These are phyloP conservation scores for Geothlypis trichas DNA, from an alignment of 2,113 vertebrate genomes.

Conservation along the genomic window DNA sequence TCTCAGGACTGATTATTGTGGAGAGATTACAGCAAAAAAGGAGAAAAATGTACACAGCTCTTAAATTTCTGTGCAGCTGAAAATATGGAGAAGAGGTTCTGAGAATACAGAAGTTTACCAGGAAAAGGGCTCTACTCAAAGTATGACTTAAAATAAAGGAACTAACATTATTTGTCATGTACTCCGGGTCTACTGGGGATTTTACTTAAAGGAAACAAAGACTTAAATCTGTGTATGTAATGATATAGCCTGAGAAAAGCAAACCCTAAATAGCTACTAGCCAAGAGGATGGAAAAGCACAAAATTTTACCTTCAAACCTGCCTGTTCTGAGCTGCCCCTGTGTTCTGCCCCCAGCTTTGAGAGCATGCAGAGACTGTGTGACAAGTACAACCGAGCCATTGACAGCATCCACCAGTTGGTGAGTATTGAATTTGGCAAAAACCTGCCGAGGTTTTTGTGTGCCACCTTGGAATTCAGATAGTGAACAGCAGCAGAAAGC, in stretches of 20 bases:
- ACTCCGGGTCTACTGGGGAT: neutral
- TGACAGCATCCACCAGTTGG: constrained; percentile 98
- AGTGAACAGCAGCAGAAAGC: neutral
- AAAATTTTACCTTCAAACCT: neutral
- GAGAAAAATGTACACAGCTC: neutral
- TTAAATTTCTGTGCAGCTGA: neutral
- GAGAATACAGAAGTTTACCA: neutral
- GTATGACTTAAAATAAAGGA: neutral
- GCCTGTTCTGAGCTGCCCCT: neutral
- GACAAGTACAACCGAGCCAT: constrained; percentile 99
- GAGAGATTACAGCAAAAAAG: neutral
- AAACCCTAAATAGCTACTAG: neutral
- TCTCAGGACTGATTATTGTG: neutral
- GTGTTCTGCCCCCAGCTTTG: constrained; percentile 80
- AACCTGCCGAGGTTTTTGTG: rapidly evolving
- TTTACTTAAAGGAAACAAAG: neutral
- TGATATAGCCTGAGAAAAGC: neutral
- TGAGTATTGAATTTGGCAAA: constrained; percentile 60
- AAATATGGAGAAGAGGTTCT: neutral
- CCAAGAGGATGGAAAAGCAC: neutral
- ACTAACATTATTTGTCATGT: neutral
- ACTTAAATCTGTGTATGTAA: neutral
- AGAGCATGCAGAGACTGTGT: constrained; percentile 98
- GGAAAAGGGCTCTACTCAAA: neutral
- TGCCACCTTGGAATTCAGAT: neutral